Base-by-base conservation (phyloP, 2,888 invertebrate species). In the Torymus texanus region DNA sequence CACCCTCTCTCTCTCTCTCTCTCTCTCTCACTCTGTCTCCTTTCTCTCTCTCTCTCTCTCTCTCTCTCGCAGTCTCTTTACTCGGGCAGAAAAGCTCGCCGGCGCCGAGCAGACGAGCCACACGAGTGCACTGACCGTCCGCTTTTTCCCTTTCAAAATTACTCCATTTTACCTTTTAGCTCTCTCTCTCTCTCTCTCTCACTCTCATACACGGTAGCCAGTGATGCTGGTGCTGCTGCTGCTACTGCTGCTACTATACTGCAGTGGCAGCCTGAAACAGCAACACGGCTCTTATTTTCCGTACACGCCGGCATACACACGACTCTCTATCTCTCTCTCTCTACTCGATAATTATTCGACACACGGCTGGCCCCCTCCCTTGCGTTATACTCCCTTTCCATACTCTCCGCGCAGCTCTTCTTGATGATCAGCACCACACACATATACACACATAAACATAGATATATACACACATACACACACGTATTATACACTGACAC, bases 121-220 rank as follows among this genome's bases (percentile, higher is more conserved):
- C 72, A 55, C 73, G 78, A 73, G 80, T 81, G 78, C 80, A 81
- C 80, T 78, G 78, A 78, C 80, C 80, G 80, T 77, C 80, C 73
- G 67, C 76, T 53, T 71, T 72, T 75, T 61, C 65, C 63, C 68
- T 74, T 73, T 78, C 55, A 67, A 72, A 72, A 72, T 78, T 72
- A 78, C 72, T 76, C 53, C 65, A 12, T 66, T 77, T 71, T 66
- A 58, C 59, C 55, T 50, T 59, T 59, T 61, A 56, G 58, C 24
- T 63, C 76, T 55, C 50, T 41, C 41, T 41, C 41, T 41, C 41
- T 8, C 41, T 41, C 41, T 41, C 41, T 41, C 41, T 41, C 29
- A 5, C 41, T 41, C 41, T 41, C 41, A 41, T 41, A 41, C 8
- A 8, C 41, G 41, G 41, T 8, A 5, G 41, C 41, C 5, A 8